A percentile compares a stretch with the other conserved stretches of the same genome.
Evolutionary conservation across 1,140 invertebrate genomes (phyloP).

Genomic region (Hyposmocoma kahamanoa): DNA sequence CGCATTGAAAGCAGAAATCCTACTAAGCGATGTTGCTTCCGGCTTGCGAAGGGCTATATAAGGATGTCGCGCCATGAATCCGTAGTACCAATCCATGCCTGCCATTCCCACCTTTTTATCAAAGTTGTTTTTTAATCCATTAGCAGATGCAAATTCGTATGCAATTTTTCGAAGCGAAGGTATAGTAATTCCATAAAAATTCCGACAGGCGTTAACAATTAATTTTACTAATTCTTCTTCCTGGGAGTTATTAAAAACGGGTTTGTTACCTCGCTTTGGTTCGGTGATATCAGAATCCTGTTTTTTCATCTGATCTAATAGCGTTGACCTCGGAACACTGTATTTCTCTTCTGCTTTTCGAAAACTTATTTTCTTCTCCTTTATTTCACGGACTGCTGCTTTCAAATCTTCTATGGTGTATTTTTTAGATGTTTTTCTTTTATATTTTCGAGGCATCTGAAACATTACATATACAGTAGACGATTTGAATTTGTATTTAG

Average conservation of each 20-base stretch:
- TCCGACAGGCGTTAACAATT: constrained; percentile 21
- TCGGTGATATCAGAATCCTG: neutral
- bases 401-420: constrained; percentile 4
- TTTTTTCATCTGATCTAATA: constrained; percentile 3
- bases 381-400: constrained; percentile 1
- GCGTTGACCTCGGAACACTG: neutral
- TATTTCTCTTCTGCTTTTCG: constrained; percentile 6
- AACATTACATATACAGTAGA: constrained; percentile 8
- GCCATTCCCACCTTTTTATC: constrained; percentile 26
- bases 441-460: constrained; percentile 5
- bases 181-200: constrained; percentile 21
- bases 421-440: constrained; percentile 1
- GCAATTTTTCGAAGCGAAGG: constrained; percentile 20
- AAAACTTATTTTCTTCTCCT: constrained; percentile 1
- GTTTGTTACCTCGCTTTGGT: constrained; percentile 11
- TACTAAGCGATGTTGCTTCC: constrained; percentile 41
- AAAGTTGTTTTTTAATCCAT: constrained; percentile 17
- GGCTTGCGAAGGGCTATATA: constrained; percentile 34
- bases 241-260: constrained; percentile 10
- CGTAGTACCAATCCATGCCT: constrained; percentile 42
- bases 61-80: constrained; percentile 44
- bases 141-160: constrained; percentile 14
- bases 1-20: constrained; percentile 47
- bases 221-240: constrained; percentile 17
- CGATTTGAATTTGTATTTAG: no score